Evolutionary conservation across 2,888 invertebrate species (phyloP).

Genomic region (Himalopsyche kuldschensis): DNA sequence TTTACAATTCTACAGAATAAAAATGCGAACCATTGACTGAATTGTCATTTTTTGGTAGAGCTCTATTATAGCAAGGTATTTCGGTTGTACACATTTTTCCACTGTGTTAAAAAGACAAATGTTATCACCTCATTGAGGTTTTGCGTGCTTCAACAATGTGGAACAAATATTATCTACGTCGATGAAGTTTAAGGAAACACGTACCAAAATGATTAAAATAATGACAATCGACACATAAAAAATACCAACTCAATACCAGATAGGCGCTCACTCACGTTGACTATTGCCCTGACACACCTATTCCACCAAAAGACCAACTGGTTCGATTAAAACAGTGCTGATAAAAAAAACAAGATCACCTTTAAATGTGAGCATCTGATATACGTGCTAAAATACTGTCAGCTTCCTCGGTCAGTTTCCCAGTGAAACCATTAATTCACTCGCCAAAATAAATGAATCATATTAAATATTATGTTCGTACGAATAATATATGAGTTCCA

Average conservation of each 20-base stretch:
- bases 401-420: constrained; percentile 17
- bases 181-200: neutral
- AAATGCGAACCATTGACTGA: no score
- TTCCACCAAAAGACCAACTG: neutral
- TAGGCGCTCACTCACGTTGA: neutral
- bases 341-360: constrained; percentile 29
- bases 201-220: neutral
- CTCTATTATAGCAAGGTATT: no score
- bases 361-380: constrained; percentile 34
- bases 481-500: neutral
- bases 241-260: neutral
- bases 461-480: neutral
- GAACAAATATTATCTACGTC: neutral
- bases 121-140: no score
- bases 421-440: constrained; percentile 18
- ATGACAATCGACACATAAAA: neutral
- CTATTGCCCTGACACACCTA: neutral
- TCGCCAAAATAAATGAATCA: neutral
- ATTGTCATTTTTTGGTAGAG: no score
- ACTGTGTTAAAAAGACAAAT: no score
- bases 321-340: neutral
- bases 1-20: no score
- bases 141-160: no score
- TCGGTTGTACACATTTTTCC: no score
- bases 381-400: neutral